These are phyloP conservation scores for Amphimedon queenslandica DNA, from an alignment of 37 sponge, comb jelly and placozoan species.

Conservation along the genomic window DNA sequence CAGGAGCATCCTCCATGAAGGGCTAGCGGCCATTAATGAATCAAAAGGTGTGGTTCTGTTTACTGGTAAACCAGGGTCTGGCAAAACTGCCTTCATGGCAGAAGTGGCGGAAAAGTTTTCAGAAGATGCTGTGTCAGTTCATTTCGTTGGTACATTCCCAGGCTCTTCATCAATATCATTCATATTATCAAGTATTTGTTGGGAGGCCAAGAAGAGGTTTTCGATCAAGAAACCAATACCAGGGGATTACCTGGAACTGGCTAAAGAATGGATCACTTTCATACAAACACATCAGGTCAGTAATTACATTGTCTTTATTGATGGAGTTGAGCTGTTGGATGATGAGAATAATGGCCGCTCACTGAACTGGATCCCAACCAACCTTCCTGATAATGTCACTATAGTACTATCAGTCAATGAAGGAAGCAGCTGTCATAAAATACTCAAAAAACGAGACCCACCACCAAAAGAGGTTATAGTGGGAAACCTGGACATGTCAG, in stretches of 20 bases:
- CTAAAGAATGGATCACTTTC: slow-evolving; percentile 51
- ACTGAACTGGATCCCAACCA: slow-evolving; percentile 83
- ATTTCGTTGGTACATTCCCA: slow-evolving; percentile 88
- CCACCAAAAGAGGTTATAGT: slow-evolving; percentile 48
- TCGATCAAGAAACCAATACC: slow-evolving; percentile 42
- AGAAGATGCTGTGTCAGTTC: slow-evolving; percentile 41
- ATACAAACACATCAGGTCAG: slow-evolving; percentile 31
- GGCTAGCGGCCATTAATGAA: slow-evolving; percentile 13
- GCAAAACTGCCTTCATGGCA: slow-evolving; percentile 92
- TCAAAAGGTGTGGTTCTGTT: slow-evolving; percentile 34
- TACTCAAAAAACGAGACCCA: slow-evolving; percentile 39
- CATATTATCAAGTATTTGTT: slow-evolving; percentile 69
- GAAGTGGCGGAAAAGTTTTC: slow-evolving; percentile 41
- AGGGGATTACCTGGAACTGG: slow-evolving; percentile 70
- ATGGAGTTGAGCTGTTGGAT: slow-evolving; percentile 87
- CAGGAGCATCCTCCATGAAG: slow-evolving; percentile 44
- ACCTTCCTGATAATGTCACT: slow-evolving; percentile 47
- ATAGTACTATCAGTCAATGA: slow-evolving; percentile 69
- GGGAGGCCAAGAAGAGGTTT: slow-evolving; percentile 73
- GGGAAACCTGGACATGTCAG: slow-evolving; percentile 78
- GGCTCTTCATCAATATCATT: slow-evolving; percentile 68
- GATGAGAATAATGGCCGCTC: slow-evolving; percentile 67
- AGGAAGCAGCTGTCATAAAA: slow-evolving; percentile 21
- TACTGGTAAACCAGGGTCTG: slow-evolving; percentile 83
- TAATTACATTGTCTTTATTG: slow-evolving; percentile 66